phyloP scores from a whole-genome alignment of 2,113 vertebrate genomes.

The Gasterosteus aculeatus region DNA sequence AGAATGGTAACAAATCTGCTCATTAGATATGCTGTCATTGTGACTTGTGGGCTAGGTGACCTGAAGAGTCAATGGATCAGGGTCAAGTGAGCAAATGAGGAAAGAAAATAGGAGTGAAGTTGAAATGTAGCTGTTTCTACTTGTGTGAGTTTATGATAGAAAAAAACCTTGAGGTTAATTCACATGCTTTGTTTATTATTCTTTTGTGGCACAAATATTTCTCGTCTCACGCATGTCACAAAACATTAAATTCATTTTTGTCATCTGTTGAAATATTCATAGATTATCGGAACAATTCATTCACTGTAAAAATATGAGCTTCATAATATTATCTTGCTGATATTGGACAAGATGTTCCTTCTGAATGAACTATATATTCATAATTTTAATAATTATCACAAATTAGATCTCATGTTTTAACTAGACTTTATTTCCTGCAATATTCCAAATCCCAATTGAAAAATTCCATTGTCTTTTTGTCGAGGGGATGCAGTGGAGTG shows the following conservation, averaged over 20 bases:
- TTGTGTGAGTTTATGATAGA: background rate
- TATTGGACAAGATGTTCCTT: background rate
- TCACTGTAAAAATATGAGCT: background rate
- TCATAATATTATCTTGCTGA: background rate
- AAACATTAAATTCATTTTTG: background rate
- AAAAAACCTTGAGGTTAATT: background rate
- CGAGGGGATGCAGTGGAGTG: background rate
- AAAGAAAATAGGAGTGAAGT: constrained; percentile 26
- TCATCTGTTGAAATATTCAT: background rate
- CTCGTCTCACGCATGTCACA: background rate
- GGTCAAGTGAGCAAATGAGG: constrained; percentile 51
- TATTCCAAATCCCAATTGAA: background rate
- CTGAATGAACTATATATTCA: background rate
- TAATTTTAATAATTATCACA: too few species aligned
- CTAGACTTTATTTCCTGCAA: background rate
- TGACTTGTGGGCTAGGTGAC: constrained; percentile 67
- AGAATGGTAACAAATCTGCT: constrained; percentile 74
- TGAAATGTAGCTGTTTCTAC: background rate
- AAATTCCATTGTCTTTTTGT: background rate
- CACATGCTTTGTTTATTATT: background rate
- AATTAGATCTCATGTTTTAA: background rate
- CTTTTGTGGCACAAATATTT: background rate
- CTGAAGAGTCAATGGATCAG: constrained; percentile 59
- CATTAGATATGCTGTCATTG: constrained; percentile 60
- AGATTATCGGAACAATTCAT: background rate